These are phyloP conservation scores for Candoia aspera DNA, from an alignment of 2,113 vertebrate species.

Conservation along the genomic window DNA sequence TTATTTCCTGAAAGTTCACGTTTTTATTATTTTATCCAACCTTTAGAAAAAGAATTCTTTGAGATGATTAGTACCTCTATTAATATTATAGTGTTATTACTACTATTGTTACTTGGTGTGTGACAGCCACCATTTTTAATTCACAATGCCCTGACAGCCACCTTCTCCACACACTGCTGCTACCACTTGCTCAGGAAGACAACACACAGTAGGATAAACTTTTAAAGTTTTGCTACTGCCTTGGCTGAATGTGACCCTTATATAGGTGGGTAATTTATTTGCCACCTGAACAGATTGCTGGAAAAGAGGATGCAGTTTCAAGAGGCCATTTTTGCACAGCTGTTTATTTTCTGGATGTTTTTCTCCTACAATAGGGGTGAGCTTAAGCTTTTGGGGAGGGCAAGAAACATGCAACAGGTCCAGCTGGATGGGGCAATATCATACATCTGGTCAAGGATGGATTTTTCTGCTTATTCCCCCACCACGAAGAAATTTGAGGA, in stretches of 20 bases:
- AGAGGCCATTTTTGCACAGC: not conserved
- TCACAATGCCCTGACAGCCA: not conserved
- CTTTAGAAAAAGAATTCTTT: not conserved
- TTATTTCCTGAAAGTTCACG: not conserved
- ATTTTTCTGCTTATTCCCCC: slow-evolving; percentile 4
- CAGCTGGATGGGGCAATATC: not conserved
- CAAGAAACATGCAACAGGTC: not conserved
- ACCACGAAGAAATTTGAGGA: not conserved
- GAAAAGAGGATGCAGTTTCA: not conserved
- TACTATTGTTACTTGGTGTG: not conserved
- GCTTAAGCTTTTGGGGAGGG: not conserved
- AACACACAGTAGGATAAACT: not conserved
- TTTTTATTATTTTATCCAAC: not conserved
- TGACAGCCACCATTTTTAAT: not conserved
- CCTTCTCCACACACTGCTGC: not conserved
- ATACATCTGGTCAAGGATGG: not conserved
- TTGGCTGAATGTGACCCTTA: not conserved
- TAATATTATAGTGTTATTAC: not conserved
- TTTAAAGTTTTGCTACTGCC: not conserved
- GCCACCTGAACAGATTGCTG: not conserved
- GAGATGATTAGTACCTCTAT: not conserved
- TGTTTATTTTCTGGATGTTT: not conserved
- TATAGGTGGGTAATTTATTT: not conserved
- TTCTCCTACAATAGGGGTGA: not conserved
- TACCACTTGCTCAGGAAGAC: not conserved